These are phyloP conservation scores for Xenops minutus DNA, from an alignment of 2,797 vertebrate species.

Conservation along the genomic window DNA sequence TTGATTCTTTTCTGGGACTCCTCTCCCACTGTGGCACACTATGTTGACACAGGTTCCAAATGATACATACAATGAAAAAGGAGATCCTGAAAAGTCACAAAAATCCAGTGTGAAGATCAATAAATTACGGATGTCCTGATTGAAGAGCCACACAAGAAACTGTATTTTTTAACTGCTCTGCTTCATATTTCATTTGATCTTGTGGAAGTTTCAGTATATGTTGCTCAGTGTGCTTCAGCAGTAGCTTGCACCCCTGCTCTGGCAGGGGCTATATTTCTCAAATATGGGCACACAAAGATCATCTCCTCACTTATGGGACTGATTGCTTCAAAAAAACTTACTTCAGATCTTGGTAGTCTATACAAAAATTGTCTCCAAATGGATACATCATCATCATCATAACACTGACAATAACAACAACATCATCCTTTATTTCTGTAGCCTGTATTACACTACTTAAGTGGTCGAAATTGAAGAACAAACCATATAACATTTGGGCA, in stretches of 20 bases:
- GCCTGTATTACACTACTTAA: not conserved
- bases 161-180: not conserved
- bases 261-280: not conserved
- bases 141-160: not conserved
- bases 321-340: not conserved
- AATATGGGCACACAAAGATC: not conserved
- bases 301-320: not conserved
- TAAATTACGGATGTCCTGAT: not conserved
- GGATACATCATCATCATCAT: not conserved
- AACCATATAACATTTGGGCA: not conserved
- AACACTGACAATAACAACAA: too few relatives aligned
- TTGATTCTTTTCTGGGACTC: not conserved
- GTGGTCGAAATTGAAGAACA: not conserved
- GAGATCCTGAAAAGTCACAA: not conserved
- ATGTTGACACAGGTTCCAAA: not conserved
- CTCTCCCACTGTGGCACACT: not conserved
- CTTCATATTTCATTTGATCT: not conserved
- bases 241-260: not conserved
- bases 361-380: not conserved
- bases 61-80: fast-evolving
- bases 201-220: not conserved
- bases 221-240: not conserved
- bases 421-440: not conserved
- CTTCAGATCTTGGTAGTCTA: not conserved
- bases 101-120: not conserved